A percentile compares a stretch with the other conserved stretches of the same genome.
These are phyloP conservation scores for Cryptops parisi DNA, from an alignment of 2,888 invertebrate species.

Conservation along the genomic window DNA sequence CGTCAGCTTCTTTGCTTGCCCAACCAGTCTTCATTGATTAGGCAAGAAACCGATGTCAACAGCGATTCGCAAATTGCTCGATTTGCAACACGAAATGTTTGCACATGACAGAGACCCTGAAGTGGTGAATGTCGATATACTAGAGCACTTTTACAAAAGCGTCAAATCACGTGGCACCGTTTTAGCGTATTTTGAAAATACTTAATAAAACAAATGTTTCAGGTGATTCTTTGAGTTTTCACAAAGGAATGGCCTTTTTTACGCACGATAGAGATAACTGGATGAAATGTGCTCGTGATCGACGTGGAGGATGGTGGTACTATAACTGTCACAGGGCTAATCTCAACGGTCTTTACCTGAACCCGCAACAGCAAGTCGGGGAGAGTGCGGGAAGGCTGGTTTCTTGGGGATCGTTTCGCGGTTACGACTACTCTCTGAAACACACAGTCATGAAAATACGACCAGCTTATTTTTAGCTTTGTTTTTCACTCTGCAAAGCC, in stretches of 20 bases:
- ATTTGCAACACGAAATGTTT: no score
- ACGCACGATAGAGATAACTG: constrained; percentile 23
- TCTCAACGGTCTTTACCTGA: constrained; percentile 21
- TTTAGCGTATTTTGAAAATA: no score
- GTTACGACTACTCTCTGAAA: constrained; percentile 20
- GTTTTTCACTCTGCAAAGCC: no score
- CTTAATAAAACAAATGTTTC: no score
- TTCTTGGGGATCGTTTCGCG: constrained; percentile 21
- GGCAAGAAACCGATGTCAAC: no score
- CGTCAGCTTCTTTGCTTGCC: no score
- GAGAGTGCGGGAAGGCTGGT: constrained; percentile 8
- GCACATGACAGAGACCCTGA: no score
- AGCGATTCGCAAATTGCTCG: no score
- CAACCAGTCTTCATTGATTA: no score
- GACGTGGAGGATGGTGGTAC: constrained; percentile 24
- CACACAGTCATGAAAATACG: constrained; percentile 21
- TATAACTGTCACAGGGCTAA: constrained; percentile 23
- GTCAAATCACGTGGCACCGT: no score
- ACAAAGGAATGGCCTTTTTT: constrained; percentile 23
- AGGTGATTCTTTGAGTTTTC: constrained; percentile 24
- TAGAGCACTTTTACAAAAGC: no score
- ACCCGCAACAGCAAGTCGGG: neutral
- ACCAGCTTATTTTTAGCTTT: constrained; percentile 18
- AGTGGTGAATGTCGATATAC: no score
- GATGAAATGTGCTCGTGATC: constrained; percentile 22